Base-by-base conservation (phyloP, 2,888 invertebrate genomes). In the Cylloceria caligata region DNA sequence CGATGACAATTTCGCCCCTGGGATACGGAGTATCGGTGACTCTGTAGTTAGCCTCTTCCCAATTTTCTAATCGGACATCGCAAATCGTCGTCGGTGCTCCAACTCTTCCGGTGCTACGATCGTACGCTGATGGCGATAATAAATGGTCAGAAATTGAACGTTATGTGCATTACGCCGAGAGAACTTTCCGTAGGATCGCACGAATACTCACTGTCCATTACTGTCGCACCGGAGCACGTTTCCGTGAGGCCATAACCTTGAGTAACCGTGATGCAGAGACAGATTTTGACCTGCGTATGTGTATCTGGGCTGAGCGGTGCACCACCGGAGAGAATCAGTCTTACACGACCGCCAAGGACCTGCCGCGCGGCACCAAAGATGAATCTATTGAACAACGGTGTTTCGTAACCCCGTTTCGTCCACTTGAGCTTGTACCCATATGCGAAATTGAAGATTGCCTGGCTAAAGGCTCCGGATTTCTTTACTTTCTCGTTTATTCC, bases 221-320 rank as follows among this genome's bases (percentile, higher is more conserved):
- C 97, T 81, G 96, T 96, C 69, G 98, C 99, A 89, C 97, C 97
- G 0, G 99, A 98, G 86, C 97, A 97, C 16, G 99, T 98, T 95
- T 99, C 99, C 0, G 99, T 99, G 83, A 99, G 95, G 1, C 99
- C 99, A 93, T 99, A 99, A 68, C 99, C 99, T 91, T 98, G 98
- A 79, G 97, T 95, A 55, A 99, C 96, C 83, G 96, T 96, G 83
- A 97, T 96, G 93, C 99, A 98, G 84, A 99, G 95, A 91, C 98
- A 98, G 81, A 97, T 95, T 92, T 97, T 96, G 88, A 98, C 97
- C 94, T 99, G 98, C 91, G 97, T 95, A 93, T 99, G 99, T 11
- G 99, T 99, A 92, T 99, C 99, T 0, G 98, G 96, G 5, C 98
- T 97, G 21, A 99, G 94, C 0, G 99, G 99, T 24, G 99, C 99